Evolutionary conservation across 2,888 invertebrate species (phyloP).

Genomic region (Drosophila greeni): DNA sequence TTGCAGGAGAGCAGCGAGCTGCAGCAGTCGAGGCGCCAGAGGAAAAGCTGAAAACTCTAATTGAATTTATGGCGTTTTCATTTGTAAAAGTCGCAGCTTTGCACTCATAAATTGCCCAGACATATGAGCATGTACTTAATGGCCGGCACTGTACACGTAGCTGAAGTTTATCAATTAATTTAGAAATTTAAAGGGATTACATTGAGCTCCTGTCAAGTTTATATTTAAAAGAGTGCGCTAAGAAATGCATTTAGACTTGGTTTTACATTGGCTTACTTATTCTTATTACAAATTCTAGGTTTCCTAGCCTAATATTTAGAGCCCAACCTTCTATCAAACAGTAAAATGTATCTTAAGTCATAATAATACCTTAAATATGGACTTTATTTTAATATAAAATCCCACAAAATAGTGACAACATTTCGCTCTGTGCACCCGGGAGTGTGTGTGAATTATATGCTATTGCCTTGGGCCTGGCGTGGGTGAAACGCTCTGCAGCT

Average conservation of each 20-base stretch:
- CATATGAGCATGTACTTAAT: slow-evolving; percentile 52
- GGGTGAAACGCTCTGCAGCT: slow-evolving; percentile 69
- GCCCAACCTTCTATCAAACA: not conserved
- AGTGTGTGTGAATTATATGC: slow-evolving; percentile 49
- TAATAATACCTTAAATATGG: not conserved
- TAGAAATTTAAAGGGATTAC: not conserved
- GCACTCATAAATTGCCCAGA: slow-evolving; percentile 66
- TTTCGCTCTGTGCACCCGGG: not conserved
- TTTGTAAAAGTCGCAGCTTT: slow-evolving; percentile 64
- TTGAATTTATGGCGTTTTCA: slow-evolving; percentile 71
- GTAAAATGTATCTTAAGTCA: not conserved
- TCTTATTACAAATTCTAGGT: not conserved
- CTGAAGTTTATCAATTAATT: not conserved
- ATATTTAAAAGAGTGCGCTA: not conserved
- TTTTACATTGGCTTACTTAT: not conserved
- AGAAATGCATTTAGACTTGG: not conserved
- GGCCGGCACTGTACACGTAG: slow-evolving; percentile 13
- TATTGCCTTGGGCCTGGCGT: slow-evolving; percentile 62
- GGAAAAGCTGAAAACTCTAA: slow-evolving; percentile 49
- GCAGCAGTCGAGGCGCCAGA: slow-evolving; percentile 27
- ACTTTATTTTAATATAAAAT: not conserved
- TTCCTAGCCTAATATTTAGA: not conserved
- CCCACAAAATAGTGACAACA: too few relatives aligned
- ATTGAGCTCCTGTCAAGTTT: not conserved
- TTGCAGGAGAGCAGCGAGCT: slow-evolving; percentile 55